Evolutionary conservation across 1,140 invertebrate genomes (phyloP).

Genomic region (Ericerus pela): DNA sequence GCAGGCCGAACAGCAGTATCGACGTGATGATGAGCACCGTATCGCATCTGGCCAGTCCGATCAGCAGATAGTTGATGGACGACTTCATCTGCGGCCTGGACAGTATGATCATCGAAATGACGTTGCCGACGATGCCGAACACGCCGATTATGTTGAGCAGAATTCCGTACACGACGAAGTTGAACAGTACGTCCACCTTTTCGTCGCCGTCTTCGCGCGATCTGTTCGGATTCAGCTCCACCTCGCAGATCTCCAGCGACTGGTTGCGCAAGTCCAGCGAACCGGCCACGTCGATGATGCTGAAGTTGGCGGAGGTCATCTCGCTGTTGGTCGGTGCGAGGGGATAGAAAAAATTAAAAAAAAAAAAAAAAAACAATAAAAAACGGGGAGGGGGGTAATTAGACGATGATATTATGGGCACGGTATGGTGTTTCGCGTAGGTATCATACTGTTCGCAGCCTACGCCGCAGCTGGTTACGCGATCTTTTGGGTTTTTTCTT

Average conservation of each 20-base stretch:
- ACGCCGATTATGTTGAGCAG: conserved; percentile 64
- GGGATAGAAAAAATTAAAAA: background rate
- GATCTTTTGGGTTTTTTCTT: background rate
- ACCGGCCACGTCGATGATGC: no score
- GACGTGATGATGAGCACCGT: conserved; percentile 73
- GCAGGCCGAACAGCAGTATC: conserved; percentile 71
- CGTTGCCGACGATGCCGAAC: conserved; percentile 76
- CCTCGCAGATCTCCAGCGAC: no score
- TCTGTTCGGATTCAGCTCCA: background rate
- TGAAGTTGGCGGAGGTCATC: no score
- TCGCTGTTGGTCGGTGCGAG: background rate
- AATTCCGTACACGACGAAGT: conserved; percentile 72
- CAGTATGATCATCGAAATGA: conserved; percentile 77
- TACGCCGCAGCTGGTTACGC: background rate
- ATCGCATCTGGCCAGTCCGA: conserved; percentile 80
- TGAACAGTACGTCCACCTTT: conserved; percentile 37
- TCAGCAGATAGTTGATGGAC: conserved; percentile 83
- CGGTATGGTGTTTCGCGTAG: background rate
- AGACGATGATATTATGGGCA: background rate
- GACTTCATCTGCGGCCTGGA: conserved; percentile 84
- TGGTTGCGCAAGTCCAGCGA: no score
- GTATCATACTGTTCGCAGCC: background rate
- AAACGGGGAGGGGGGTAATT: background rate
- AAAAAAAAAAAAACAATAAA: background rate
- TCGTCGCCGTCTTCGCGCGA: conserved; percentile 20